A percentile compares a stretch with the other conserved stretches of the same genome.
phyloP scores from a whole-genome alignment of 2,888 invertebrate species.

The Euplexia lucipara region DNA sequence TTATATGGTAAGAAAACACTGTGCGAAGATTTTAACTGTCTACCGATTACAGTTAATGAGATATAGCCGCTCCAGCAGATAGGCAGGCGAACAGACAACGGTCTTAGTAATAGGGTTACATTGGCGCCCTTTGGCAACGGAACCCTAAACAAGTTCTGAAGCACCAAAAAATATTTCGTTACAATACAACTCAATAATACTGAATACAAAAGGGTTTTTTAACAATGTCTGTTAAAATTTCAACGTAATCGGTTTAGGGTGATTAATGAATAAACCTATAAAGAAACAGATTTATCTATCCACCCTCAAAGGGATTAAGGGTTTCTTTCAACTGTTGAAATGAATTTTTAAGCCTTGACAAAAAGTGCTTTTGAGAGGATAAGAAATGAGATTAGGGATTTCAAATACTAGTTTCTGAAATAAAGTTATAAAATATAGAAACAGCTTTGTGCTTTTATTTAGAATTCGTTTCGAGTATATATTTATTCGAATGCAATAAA shows the following conservation, averaged over 20 bases:
- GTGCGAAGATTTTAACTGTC: no score
- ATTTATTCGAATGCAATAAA: not conserved
- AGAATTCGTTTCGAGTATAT: conserved; percentile 7
- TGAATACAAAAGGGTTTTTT: conserved; percentile 51
- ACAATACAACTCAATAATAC: conserved; percentile 30
- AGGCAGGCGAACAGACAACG: no score
- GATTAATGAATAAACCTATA: conserved; percentile 77
- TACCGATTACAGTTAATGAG: no score
- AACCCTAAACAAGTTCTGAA: not conserved
- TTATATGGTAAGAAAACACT: no score
- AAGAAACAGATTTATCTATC: conserved; percentile 75
- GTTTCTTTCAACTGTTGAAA: conserved; percentile 69
- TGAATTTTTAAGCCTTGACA: conserved; percentile 67
- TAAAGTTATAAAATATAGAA: conserved; percentile 10
- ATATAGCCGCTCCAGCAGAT: no score
- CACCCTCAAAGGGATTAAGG: conserved; percentile 69
- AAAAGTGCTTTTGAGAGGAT: conserved; percentile 50
- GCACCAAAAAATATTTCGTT: conserved; percentile 8
- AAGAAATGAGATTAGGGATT: conserved; percentile 51
- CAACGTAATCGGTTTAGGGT: conserved; percentile 72
- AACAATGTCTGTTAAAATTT: conserved; percentile 70
- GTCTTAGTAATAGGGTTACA: no score
- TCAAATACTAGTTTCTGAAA: conserved; percentile 43
- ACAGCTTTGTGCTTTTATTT: not conserved
- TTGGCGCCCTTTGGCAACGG: no score